Evolutionary conservation across 1,140 invertebrate species (phyloP), one percentile per base, ranked within the genome.

Genomic region (Halotydeus destructor): DNA sequence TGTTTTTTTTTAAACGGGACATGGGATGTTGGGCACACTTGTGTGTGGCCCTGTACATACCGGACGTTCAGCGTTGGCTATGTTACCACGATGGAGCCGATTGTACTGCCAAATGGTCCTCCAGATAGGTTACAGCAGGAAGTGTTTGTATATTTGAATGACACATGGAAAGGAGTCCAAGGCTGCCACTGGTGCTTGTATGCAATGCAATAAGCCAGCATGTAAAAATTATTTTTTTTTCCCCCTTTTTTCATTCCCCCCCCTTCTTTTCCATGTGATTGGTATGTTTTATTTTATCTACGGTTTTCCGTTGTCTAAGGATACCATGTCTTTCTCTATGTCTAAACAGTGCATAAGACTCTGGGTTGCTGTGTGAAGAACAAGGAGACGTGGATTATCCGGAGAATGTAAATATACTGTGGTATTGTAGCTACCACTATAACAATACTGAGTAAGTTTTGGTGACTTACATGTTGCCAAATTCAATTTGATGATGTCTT

Each of bases 181-280:
- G 58, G 74, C 84, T 6, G 74, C 68, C 28, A 69, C 77, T 25
- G 91, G 91, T 42, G 89, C 88, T n/a, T 96, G 88, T 61, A 94
- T 96, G 86, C 80, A 88, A 58, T 97, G 91, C 63, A 93, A 96
- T 62, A 91, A 85, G 63, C 60, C 67, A 54, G 79, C 84, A 51
- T 97, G 89, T 61, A 86, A 83, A 60, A 78, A 85, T 54, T 78
- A 82, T n/a, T n/a, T n/a, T n/a, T n/a, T n/a, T n/a, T n/a, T n/a
- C n/a, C n/a, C n/a, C n/a, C n/a, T n/a, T n/a, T n/a, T n/a, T n/a
- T n/a, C n/a, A n/a, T n/a, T n/a, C n/a, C n/a, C n/a, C n/a, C n/a
- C n/a, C n/a, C n/a, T n/a, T n/a, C n/a, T n/a, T 57, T 96, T 96
- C 62, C 91, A 97, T 64, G 89, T 96, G 3, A 96, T 2, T 97